Evolutionary conservation across 2,888 invertebrate species (phyloP).

Genomic region (Drosophila monieri): DNA sequence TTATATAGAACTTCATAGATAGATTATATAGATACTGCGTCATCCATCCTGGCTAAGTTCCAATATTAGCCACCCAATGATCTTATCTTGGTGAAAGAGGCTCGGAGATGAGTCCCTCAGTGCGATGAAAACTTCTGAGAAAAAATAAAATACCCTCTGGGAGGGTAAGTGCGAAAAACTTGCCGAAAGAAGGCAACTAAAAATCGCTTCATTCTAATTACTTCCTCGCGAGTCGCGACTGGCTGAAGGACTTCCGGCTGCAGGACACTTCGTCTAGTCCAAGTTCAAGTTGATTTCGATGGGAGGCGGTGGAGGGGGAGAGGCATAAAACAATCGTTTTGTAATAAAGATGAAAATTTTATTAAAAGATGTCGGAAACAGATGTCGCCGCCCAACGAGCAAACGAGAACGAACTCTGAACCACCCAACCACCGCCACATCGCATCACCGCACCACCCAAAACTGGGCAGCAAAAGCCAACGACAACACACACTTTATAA

Average conservation of each 20-base stretch:
- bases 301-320: slow-evolving; percentile 13
- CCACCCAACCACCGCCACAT: slow-evolving; percentile 22
- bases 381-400: slow-evolving; percentile 80
- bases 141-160: background rate
- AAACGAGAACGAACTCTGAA: slow-evolving; percentile 23
- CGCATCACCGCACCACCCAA: slow-evolving; percentile 19
- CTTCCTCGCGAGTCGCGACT: slow-evolving; percentile 71
- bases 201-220: slow-evolving; percentile 82
- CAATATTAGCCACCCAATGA: no score
- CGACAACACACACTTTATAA: slow-evolving; percentile 82
- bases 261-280: slow-evolving; percentile 61
- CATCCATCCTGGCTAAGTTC: no score
- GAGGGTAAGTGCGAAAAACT: slow-evolving; percentile 37
- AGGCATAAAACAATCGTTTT: slow-evolving; percentile 84
- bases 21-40: no score
- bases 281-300: slow-evolving; percentile 44
- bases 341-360: slow-evolving; percentile 85
- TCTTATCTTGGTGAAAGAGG: no score
- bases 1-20: no score
- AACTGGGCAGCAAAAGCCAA: slow-evolving; percentile 51
- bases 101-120: no score
- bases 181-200: slow-evolving; percentile 56
- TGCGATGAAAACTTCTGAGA: no score
- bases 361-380: slow-evolving; percentile 85
- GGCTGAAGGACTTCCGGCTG: slow-evolving; percentile 70